These are phyloP conservation scores for Caligus rogercresseyi DNA, from an alignment of 1,140 invertebrate genomes.

Conservation along the genomic window DNA sequence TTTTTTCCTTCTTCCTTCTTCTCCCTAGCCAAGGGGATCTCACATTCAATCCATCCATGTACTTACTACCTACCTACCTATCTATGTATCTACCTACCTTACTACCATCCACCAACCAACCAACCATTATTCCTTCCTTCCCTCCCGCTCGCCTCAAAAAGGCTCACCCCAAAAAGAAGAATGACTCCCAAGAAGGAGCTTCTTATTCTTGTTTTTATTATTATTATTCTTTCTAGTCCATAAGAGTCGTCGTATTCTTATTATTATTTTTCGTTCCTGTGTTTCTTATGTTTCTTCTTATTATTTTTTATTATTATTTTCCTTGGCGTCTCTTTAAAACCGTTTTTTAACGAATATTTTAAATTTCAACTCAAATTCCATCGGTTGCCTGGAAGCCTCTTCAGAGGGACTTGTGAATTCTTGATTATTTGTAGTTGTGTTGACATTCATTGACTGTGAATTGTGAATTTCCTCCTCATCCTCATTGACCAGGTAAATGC, in stretches of 20 bases:
- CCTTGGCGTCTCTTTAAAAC: not conserved
- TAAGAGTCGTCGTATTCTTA: too few relatives aligned
- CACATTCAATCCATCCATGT: not conserved
- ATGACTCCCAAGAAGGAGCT: conserved; percentile 44
- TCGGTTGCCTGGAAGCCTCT: not conserved
- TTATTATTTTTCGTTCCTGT: too few relatives aligned
- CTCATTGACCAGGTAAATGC: too few relatives aligned
- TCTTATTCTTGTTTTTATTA: conserved; percentile 24
- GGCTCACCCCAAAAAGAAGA: conserved; percentile 37
- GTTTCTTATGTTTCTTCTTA: not conserved
- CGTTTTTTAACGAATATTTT: not conserved
- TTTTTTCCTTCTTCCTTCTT: conserved; percentile 11
- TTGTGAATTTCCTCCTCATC: too few relatives aligned
- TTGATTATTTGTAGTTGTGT: too few relatives aligned
- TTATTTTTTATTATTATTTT: conserved; percentile 5
- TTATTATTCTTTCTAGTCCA: too few relatives aligned
- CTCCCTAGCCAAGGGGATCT: not conserved
- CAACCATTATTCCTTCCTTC: conserved; percentile 36
- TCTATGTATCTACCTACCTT: too few relatives aligned
- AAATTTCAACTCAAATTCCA: not conserved
- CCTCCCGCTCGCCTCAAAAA: conserved; percentile 54
- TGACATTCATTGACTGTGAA: too few relatives aligned
- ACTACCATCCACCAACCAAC: too few relatives aligned
- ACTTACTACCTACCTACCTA: too few relatives aligned
- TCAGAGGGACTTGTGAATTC: not conserved